These are phyloP conservation scores for Chaetoderma sp. DNA, from an alignment of 2,888 invertebrate species.

Conservation along the genomic window DNA sequence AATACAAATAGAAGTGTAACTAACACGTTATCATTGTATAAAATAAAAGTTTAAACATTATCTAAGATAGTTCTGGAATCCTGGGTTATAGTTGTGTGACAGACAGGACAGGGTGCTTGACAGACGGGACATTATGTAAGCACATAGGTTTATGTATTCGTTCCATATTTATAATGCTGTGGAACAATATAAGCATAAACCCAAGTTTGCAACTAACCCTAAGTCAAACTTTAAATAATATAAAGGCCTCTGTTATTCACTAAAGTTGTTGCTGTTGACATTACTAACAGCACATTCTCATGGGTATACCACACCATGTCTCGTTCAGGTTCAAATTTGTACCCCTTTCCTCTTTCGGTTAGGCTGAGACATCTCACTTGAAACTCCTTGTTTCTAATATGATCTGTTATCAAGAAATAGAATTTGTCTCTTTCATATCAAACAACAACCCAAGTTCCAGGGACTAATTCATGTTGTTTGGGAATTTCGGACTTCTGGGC, in stretches of 20 bases:
- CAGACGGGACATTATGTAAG: too few relatives aligned
- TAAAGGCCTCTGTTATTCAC: not conserved
- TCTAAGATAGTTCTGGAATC: not conserved
- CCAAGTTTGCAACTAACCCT: too few relatives aligned
- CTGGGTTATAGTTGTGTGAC: not conserved
- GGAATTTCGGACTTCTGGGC: not conserved
- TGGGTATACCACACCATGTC: too few relatives aligned
- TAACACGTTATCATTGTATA: not conserved
- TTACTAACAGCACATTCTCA: not conserved
- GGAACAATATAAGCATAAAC: too few relatives aligned
- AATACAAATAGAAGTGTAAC: not conserved
- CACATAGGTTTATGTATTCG: too few relatives aligned
- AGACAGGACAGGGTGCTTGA: not conserved
- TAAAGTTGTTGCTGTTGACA: not conserved
- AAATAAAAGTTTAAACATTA: not conserved
- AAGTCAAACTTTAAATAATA: not conserved
- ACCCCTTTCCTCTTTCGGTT: not conserved
- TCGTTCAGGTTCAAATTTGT: not conserved
- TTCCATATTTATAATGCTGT: too few relatives aligned
- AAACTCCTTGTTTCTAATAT: not conserved
- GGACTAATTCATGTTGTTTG: not conserved
- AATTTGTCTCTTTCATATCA: not conserved
- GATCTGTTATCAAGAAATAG: not conserved
- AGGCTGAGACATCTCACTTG: not conserved
- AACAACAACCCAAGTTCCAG: not conserved